A percentile compares a stretch with the other conserved stretches of the same genome.
Evolutionary conservation across 2,797 vertebrate genomes (phyloP).

Genomic region (Paramormyrops hopkinsi): DNA sequence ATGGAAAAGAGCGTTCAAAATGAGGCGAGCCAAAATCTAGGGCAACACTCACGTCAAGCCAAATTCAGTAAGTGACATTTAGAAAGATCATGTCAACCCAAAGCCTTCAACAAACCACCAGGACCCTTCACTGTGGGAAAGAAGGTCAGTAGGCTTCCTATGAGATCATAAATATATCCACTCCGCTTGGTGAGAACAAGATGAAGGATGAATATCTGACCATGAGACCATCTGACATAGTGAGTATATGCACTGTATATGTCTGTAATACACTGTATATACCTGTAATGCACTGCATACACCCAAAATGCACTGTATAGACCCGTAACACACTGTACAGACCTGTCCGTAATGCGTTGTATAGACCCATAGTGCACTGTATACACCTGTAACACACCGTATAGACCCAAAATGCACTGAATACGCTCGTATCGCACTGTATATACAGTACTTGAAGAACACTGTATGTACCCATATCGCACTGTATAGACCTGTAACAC

Average conservation of each 20-base stretch:
- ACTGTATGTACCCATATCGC: not conserved
- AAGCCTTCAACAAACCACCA: not conserved
- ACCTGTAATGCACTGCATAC: not conserved
- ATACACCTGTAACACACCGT: not conserved
- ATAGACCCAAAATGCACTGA: not conserved
- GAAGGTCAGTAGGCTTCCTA: not conserved
- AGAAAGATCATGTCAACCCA: not conserved
- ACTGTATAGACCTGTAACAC: not conserved
- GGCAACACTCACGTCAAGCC: not conserved
- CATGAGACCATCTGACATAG: not conserved
- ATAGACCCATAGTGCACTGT: not conserved
- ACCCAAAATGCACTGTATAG: not conserved
- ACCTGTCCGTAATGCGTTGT: not conserved
- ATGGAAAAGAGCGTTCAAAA: not conserved
- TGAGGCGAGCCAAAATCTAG: not conserved
- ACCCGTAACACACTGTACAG: not conserved
- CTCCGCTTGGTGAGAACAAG: not conserved
- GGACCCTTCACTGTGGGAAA: not conserved
- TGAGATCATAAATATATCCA: not conserved
- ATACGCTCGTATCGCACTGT: not conserved
- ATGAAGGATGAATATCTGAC: not conserved
- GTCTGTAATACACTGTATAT: not conserved
- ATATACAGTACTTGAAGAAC: not conserved
- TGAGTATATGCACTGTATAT: not conserved
- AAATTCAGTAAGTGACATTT: not conserved